Evolutionary conservation across 2,113 vertebrate species (phyloP), one percentile per base, ranked within the genome.

Genomic region (Pristiophorus japonicus): DNA sequence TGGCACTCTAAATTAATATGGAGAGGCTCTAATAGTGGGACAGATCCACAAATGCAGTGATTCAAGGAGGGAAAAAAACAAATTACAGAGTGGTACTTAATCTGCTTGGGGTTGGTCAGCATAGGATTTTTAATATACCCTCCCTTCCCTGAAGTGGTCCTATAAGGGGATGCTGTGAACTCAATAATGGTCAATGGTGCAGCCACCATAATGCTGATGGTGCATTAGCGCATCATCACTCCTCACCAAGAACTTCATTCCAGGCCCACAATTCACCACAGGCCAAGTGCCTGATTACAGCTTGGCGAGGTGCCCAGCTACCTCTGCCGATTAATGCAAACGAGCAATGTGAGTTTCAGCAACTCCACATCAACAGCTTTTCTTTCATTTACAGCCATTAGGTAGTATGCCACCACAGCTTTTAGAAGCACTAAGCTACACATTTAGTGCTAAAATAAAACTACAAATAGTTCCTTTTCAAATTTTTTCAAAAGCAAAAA

Each of bases 361-460:
- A 38, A 5, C 87, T n/a, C 59, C n/a, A n/a, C 55, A 38, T 63
- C 51, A 90, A 55, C 62, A 90, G n/a, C 51, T 22, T 38, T 22
- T 38, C 34, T n/a, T 92, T 38, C 88, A 92, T 92, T 92, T 92
- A 22, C 59, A 92, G 88, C 22, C 88, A 65, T 90, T 59, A 55
- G 27, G 8, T 88, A 88, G 51, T 5, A 18, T n/a, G 30, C 55
- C 51, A 51, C 87, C 62, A 87, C 30, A 10, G 22, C 22, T 27
- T 30, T 14, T 11, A 51, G 55, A 90, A 62, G 30, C 34, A 87
- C 84, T 51, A 30, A 87, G 24, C 27, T 30, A 59, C 51, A 34
- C 7, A 42, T 11, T 34, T 5, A 34, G 34, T 90, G 27, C 4
- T 59, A 30, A 34, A 75, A 4, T 8, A 55, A 88, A 62, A 91